Percentiles rank a stretch among this genome's conserved stretches.
phyloP scores from a whole-genome alignment of 2,797 vertebrate species.

The Acomys russatus region DNA sequence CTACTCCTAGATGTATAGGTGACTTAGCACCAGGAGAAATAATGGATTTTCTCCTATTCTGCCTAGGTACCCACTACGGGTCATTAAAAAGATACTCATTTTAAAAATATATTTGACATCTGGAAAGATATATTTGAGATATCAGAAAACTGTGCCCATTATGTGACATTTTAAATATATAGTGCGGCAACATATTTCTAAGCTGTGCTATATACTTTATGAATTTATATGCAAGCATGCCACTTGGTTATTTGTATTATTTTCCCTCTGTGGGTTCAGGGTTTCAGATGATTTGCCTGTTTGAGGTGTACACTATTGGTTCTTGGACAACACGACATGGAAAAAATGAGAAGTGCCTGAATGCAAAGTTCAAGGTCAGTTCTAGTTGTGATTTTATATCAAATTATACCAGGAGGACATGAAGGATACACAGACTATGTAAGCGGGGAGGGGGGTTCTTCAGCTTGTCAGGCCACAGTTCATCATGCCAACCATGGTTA shows the following conservation, averaged over 20 bases:
- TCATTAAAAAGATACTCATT: conserved; percentile 77
- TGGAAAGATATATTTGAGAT: conserved; percentile 73
- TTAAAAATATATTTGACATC: conserved; percentile 77
- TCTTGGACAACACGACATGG: background rate
- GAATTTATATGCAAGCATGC: conserved; percentile 69
- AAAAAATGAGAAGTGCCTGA: background rate
- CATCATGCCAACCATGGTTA: accelerated
- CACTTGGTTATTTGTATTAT: conserved; percentile 74
- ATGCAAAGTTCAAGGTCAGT: conserved; percentile 58
- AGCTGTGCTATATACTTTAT: conserved; percentile 71
- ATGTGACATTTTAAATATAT: conserved; percentile 75
- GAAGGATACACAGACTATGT: background rate
- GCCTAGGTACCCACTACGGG: background rate
- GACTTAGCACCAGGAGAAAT: conserved; percentile 68
- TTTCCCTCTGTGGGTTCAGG: conserved; percentile 55
- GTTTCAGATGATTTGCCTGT: conserved; percentile 66
- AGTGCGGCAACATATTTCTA: conserved; percentile 55
- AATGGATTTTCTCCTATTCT: conserved; percentile 55
- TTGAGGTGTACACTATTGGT: conserved; percentile 6
- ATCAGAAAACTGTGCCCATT: conserved; percentile 67
- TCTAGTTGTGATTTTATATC: background rate
- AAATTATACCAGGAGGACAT: background rate
- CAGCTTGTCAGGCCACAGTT: background rate
- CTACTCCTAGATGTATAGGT: conserved; percentile 60
- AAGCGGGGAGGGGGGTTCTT: background rate